Percentiles rank a stretch among this genome's conserved stretches.
Conservation (phyloP, 2,888 invertebrate genomes). For the Meganola albula region DNA sequence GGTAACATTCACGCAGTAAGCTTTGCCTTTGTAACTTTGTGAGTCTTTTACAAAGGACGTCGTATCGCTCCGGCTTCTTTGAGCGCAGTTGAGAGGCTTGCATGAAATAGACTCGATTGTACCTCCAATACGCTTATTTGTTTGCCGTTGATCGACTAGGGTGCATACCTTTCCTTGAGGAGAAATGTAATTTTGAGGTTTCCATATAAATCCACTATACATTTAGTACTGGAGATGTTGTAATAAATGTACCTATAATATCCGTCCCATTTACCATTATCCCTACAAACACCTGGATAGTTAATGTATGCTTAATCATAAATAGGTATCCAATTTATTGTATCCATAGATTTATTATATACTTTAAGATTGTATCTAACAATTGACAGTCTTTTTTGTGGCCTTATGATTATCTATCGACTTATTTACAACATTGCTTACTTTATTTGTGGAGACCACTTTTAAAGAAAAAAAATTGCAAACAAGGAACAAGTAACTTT, state of each 20-base stretch:
- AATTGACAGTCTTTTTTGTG: too few species aligned
- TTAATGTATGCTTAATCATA: too few species aligned
- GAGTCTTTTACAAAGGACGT: constrained; percentile 46
- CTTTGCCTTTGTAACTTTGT: constrained; percentile 47
- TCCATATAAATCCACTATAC: constrained; percentile 16
- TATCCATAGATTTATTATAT: too few species aligned
- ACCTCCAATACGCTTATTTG: constrained; percentile 64
- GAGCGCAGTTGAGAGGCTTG: constrained; percentile 59
- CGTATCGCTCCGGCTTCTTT: constrained; percentile 53
- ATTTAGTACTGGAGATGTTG: too few species aligned
- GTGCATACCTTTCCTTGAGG: constrained; percentile 11
- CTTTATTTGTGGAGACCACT: too few species aligned
- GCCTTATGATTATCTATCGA: too few species aligned
- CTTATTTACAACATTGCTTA: too few species aligned
- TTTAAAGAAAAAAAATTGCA: constrained; percentile 2
- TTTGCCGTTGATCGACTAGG: constrained; percentile 62
- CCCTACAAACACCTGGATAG: too few species aligned
- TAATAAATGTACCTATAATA: too few species aligned
- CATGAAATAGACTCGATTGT: constrained; percentile 54
- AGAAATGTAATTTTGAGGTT: constrained; percentile 35
- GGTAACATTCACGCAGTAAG: constrained; percentile 28
- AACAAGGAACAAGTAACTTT: constrained; percentile 6
- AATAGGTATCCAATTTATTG: too few species aligned
- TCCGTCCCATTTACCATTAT: too few species aligned
- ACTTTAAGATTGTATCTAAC: too few species aligned